These are phyloP conservation scores for Plectus sambesii DNA, from an alignment of 1,140 invertebrate species.

Conservation along the genomic window DNA sequence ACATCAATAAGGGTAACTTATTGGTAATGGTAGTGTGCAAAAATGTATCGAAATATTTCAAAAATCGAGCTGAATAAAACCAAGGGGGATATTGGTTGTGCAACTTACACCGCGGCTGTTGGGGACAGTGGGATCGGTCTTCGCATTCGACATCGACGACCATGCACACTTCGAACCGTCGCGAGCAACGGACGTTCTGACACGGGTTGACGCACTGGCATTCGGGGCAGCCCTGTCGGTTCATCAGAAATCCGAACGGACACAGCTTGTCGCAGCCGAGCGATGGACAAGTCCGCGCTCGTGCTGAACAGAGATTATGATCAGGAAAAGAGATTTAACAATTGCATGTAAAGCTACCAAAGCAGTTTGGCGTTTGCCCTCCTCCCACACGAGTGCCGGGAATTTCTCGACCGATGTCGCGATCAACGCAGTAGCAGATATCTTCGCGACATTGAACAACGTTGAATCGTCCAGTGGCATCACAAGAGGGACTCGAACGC, in stretches of 20 bases:
- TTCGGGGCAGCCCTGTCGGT: conserved; percentile 31
- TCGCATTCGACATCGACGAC: conserved; percentile 30
- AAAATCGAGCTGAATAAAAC: no score
- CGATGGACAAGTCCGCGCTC: no score
- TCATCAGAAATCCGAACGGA: conserved; percentile 25
- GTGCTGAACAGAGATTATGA: no score
- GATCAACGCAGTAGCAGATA: conserved; percentile 29
- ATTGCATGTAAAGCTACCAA: no score
- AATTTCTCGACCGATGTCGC: conserved; percentile 21
- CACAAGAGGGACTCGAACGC: conserved; percentile 20
- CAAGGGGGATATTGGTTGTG: no score
- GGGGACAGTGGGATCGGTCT: conserved; percentile 24
- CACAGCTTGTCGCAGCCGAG: conserved; percentile 19
- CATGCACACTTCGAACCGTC: conserved; percentile 26
- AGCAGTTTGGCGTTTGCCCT: conserved; percentile 25
- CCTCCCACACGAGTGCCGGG: conserved; percentile 22
- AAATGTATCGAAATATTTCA: no score
- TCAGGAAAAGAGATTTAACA: no score
- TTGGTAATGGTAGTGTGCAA: no score
- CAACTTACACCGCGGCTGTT: conserved; percentile 35
- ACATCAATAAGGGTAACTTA: no score
- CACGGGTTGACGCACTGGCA: conserved; percentile 36
- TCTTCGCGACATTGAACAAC: conserved; percentile 32
- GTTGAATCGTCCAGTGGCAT: conserved; percentile 29
- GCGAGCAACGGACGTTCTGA: conserved; percentile 26